Percentiles rank a stretch among this genome's conserved stretches.
Conservation (phyloP, 2,113 vertebrate species). For the Tauraco erythrolophus region DNA sequence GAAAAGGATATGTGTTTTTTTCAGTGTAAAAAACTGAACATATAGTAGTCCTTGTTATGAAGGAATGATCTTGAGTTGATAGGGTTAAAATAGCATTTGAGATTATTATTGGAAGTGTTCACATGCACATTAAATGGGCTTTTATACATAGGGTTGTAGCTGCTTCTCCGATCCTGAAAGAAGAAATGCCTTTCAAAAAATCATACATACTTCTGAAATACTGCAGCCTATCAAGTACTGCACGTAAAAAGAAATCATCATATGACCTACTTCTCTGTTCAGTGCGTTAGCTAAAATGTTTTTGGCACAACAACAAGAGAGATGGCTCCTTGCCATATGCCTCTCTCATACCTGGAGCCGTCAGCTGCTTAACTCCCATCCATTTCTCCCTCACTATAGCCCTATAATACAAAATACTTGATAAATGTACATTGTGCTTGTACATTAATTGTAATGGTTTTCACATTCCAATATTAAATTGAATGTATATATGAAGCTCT, state of each 20-base stretch:
- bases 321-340: neutral
- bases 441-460: neutral
- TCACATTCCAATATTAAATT: neutral
- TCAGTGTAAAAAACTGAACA: neutral
- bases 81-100: neutral
- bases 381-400: neutral
- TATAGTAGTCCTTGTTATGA: neutral
- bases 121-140: neutral
- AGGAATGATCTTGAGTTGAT: neutral
- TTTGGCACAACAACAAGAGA: neutral
- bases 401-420: neutral
- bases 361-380: neutral
- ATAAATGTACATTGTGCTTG: neutral
- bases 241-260: neutral
- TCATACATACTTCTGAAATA: neutral
- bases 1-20: neutral
- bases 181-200: neutral
- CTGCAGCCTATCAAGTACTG: constrained; percentile 2
- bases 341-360: neutral
- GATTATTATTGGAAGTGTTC: neutral
- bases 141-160: neutral
- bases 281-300: neutral
- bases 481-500: neutral
- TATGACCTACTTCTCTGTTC: constrained; percentile 22
- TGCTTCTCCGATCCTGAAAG: neutral